A percentile compares a stretch with the other conserved stretches of the same genome.
These are phyloP conservation scores for Suricata suricatta DNA, from an alignment of 2,113 vertebrate genomes.

Conservation along the genomic window DNA sequence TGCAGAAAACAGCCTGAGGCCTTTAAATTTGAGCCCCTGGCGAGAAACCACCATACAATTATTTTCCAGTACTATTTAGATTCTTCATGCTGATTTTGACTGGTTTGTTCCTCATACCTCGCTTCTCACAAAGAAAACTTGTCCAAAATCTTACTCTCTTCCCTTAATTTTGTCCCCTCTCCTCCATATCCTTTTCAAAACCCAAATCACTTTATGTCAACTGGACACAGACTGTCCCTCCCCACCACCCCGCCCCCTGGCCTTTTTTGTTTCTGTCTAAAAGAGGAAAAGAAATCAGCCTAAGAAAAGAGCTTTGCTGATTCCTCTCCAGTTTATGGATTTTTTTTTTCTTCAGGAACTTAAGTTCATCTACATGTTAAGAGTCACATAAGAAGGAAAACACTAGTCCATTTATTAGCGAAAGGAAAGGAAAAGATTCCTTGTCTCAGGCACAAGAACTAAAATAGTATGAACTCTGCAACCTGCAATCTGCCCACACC, in stretches of 20 bases:
- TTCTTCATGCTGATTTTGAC: slow-evolving; percentile 44
- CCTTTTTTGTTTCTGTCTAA: slow-evolving; percentile 54
- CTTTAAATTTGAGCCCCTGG: slow-evolving; percentile 52
- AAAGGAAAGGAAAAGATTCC: slow-evolving; percentile 49
- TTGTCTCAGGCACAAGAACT: slow-evolving; percentile 29
- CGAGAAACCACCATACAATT: slow-evolving; percentile 43
- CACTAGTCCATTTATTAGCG: slow-evolving; percentile 32
- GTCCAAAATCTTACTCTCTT: neutral
- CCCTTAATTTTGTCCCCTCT: neutral
- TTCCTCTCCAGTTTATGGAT: neutral
- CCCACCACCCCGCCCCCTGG: neutral
- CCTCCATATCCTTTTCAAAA: slow-evolving; percentile 48
- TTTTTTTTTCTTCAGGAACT: slow-evolving; percentile 41
- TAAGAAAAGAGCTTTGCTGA: slow-evolving; percentile 24
- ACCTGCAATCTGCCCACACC: slow-evolving; percentile 38
- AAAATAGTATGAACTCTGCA: slow-evolving; percentile 53
- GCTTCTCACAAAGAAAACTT: slow-evolving; percentile 38
- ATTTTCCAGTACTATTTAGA: slow-evolving; percentile 40
- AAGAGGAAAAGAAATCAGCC: slow-evolving; percentile 52
- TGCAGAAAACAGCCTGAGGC: slow-evolving; percentile 51
- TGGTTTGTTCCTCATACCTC: slow-evolving; percentile 40
- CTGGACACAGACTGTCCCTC: neutral
- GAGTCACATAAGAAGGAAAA: slow-evolving; percentile 42
- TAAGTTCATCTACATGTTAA: slow-evolving; percentile 1
- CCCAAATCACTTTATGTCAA: slow-evolving; percentile 22